Evolutionary conservation across 2,888 invertebrate genomes (phyloP).

Genomic region (Leuctra nigra): DNA sequence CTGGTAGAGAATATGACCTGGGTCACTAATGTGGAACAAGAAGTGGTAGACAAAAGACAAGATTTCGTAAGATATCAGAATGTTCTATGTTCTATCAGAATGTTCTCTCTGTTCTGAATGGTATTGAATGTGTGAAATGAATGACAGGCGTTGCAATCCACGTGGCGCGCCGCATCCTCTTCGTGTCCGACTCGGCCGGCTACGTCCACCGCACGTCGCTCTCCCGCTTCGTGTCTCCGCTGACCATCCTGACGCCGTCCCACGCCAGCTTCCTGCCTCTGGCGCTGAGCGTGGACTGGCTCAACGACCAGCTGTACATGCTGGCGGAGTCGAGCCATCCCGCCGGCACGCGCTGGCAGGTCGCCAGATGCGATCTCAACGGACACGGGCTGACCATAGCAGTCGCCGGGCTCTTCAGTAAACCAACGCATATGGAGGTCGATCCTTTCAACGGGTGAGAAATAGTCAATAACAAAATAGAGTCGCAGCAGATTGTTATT

Average conservation of each 20-base stretch:
- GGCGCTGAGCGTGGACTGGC: constrained; percentile 80
- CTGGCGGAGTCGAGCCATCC: constrained; percentile 61
- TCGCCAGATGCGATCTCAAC: constrained; percentile 67
- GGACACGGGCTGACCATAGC: constrained; percentile 64
- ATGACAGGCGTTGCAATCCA: constrained; percentile 72
- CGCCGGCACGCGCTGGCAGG: constrained; percentile 37
- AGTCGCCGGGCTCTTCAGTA: constrained; percentile 58
- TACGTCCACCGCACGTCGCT: constrained; percentile 49
- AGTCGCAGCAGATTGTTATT: too few relatives aligned
- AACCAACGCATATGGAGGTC: constrained; percentile 75
- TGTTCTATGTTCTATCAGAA: too few relatives aligned
- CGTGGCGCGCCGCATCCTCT: constrained; percentile 59
- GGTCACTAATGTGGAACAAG: too few relatives aligned
- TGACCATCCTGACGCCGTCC: constrained; percentile 49
- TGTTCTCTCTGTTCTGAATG: too few relatives aligned
- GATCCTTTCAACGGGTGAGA: constrained; percentile 86
- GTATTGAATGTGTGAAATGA: too few relatives aligned
- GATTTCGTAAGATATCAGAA: too few relatives aligned
- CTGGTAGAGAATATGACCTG: too few relatives aligned
- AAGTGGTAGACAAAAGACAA: too few relatives aligned
- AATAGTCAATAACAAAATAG: neutral
- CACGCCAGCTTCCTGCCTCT: constrained; percentile 57
- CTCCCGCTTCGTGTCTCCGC: constrained; percentile 33
- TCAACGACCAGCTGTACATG: constrained; percentile 77
- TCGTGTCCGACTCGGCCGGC: constrained; percentile 68